Evolutionary conservation across 2,888 invertebrate genomes (phyloP).

Genomic region (Glyphotaelius pellucidus): DNA sequence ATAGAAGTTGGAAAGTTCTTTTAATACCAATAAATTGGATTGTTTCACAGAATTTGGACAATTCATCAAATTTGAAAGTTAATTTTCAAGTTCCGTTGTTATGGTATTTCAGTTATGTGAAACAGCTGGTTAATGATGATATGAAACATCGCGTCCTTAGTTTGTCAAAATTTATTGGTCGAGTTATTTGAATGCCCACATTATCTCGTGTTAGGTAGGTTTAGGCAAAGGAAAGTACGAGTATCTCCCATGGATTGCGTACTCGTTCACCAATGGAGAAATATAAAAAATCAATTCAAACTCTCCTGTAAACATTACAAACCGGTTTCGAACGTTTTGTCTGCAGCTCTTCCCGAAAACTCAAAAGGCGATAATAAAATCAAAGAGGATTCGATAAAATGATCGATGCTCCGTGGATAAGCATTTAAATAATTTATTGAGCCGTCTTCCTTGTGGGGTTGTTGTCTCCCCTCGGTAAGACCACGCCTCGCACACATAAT

Average conservation of each 20-base stretch:
- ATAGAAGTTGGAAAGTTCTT: neutral
- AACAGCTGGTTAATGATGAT: no score
- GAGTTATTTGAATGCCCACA: neutral
- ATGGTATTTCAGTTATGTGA: no score
- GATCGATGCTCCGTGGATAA: conserved; percentile 48
- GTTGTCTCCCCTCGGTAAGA: conserved; percentile 39
- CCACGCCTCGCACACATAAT: conserved; percentile 60
- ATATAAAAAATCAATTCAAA: neutral
- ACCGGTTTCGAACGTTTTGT: conserved; percentile 30
- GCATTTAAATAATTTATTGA: conserved; percentile 50
- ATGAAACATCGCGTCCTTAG: no score
- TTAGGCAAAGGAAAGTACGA: neutral
- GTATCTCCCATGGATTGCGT: neutral
- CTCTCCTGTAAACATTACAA: neutral
- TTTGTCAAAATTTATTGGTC: neutral
- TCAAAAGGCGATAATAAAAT: conserved; percentile 39
- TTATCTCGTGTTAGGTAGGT: neutral
- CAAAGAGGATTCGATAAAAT: conserved; percentile 33
- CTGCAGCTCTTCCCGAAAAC: neutral
- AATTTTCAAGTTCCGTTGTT: no score
- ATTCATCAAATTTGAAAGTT: no score
- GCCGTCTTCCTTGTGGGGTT: conserved; percentile 45
- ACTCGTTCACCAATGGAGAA: no score
- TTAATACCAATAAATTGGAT: no score
- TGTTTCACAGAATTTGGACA: no score